Evolutionary conservation across 2,888 invertebrate genomes (phyloP), one percentile per base, ranked within the genome.

Genomic region (Chironomus tentans): DNA sequence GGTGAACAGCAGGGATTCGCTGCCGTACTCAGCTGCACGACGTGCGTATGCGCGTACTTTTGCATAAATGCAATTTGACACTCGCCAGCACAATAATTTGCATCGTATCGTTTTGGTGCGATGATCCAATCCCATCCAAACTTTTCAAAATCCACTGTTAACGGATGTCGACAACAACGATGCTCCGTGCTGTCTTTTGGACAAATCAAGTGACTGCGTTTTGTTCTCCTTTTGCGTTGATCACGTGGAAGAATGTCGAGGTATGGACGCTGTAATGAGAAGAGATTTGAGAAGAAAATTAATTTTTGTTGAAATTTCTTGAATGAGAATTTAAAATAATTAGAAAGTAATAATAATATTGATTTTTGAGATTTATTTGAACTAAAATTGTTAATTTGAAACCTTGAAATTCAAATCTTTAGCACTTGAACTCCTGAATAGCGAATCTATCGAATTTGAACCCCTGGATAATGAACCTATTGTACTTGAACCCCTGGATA

Each of bases 81-180:
- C 80, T 97, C 95, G 6, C 98, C 97, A 76, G 94, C 91, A 85
- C 98, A 98, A 85, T 97, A 97, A 85, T 95, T 95, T 6, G 98
- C 97, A 81, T 94, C 93, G 86, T 97, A 98, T 77, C 90, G 88
- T 81, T 94, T 95, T 0, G 98, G 98, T 0, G 97, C 97, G 77
- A 98, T 95, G 80, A 98, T 94, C 91, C 97, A 98, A 82, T 97
- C 95, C 96, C 97, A 98, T 28, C 97, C 97, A 82, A 98, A 96
- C 24, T 92, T 91, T 79, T 93, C 93, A 83, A 98, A 98, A 86
- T 97, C 95, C 15, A 98, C 95, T 13, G 91, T 91, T 65, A 98
- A 87, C 0, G 97, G 96, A 84, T 96, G 97, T 4, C 97, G 91
- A 82, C 98, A 98, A 85, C 98, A 98, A 68, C 94, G 88, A 38